Evolutionary conservation across 2,888 invertebrate species (phyloP), one percentile per base, ranked within the genome.

Genomic region (Ceramica pisi): DNA sequence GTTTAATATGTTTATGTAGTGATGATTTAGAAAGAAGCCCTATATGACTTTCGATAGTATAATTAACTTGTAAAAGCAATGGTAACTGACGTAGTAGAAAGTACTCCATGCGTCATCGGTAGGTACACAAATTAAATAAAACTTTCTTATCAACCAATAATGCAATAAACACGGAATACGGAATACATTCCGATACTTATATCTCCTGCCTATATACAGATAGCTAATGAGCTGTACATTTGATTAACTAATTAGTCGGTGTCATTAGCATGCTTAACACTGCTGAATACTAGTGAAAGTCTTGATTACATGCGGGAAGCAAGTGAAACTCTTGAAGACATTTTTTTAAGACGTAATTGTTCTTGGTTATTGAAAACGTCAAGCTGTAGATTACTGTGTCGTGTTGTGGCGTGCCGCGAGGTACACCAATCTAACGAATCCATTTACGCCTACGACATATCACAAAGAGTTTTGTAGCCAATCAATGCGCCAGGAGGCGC

Each of bases 161-260:
- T 53, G 9, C 41, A 16, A 44, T 50, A 55, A 48, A 35, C 26
- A 53, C 41, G 61, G 26, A 59, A 53, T 31, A 21, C 21, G 41
- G 12, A 46, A 71, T 41, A 60, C 31, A 57, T 60, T 67, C 8
- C n/a, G 19, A 19, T 41, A 56, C 0, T 23, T 23, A 44, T 68
- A 44, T 68, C 60, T 50, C 44, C 12, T 55, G 12, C 16, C 26
- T 7, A 55, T 67, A 60, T 1, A 16, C 19, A 38, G 19, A 31
- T n/a, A 41, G 19, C 38, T 16, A 2, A 38, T 41, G 16, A 41
- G 23, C 7, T 44, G 41, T n/a, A 21, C n/a, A 41, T 62, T 75
- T 60, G 71, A 71, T 64, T 78, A 60, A 50, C 21, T 71, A 78
- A 75, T 75, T 78, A 78, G 26, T 16, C 12, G 12, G 1, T n/a